Evolutionary conservation across 2,113 vertebrate species (phyloP), one percentile per base, ranked within the genome.

Genomic region (Plecturocebus donacophilus): DNA sequence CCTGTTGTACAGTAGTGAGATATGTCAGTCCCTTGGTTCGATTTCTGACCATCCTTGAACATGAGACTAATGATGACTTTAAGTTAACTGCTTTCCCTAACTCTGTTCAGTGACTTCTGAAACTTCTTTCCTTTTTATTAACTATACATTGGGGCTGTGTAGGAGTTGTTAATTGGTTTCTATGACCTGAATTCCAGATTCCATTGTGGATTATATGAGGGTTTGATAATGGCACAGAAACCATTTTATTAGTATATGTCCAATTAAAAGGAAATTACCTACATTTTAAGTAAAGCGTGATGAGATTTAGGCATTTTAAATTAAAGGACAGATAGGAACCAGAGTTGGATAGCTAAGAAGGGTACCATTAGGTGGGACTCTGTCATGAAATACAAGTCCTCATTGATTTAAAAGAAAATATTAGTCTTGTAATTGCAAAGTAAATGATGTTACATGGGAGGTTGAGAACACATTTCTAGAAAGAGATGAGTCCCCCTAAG

Each of bases 261-360:
- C 83, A 94, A 97, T 96, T 93, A 96, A 96, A 90, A 95, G 42
- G 42, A 93, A 96, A 96, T 96, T 80, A 73, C 91, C 68, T 84
- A 27, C 64, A 49, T 91, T 85, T 95, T 93, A 95, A 97, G 49
- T 82, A 93, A 95, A 68, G 35, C 40, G 47, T 86, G 95, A 94
- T 94, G 90, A 98, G 77, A 93, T 54, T 68, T 71, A 89, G 80
- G 52, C 82, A 81, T 90, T 97, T 94, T 87, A 96, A 94, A 92
- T 96, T 91, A 91, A 97, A 97, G 94, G 73, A 32, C 77, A 96
- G 83, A 38, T 68, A 84, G 42, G 40, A 92, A 88, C 77, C 58
- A 56, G 61, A 91, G 32, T 79, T 79, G 54, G 66, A 68, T 80
- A 94, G 61, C 38, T 40, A 95, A 40, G 91, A 96, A 93, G 49